Evolutionary conservation across 2,888 invertebrate species (phyloP).

Genomic region (Drosophila mimetica): DNA sequence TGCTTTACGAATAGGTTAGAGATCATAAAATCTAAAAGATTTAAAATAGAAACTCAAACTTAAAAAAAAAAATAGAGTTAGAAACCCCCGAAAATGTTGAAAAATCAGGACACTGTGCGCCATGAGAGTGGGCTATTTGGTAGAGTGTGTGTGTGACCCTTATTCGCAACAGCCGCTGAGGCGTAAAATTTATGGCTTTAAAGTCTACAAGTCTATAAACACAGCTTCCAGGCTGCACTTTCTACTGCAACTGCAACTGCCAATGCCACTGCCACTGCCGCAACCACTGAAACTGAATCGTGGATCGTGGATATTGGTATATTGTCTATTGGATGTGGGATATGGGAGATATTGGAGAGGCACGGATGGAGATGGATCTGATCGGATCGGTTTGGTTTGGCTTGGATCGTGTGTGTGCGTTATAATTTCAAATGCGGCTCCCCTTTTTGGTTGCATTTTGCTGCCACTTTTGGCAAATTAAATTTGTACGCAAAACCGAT

Average conservation of each 20-base stretch:
- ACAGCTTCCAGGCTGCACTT: conserved; percentile 78
- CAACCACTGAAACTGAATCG: conserved; percentile 29
- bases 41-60: too few species aligned
- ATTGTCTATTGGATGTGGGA: conserved; percentile 1
- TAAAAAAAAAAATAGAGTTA: neutral
- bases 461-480: conserved; percentile 81
- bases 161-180: conserved; percentile 77
- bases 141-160: conserved; percentile 62
- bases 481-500: conserved; percentile 80
- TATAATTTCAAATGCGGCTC: conserved; percentile 75
- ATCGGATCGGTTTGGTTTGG: conserved; percentile 3
- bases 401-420: conserved; percentile 57
- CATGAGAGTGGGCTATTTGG: conserved; percentile 29
- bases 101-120: conserved; percentile 5
- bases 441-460: conserved; percentile 76
- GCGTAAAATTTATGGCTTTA: conserved; percentile 81
- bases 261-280: conserved; percentile 22
- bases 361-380: conserved; percentile 8
- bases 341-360: conserved; percentile 1
- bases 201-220: conserved; percentile 78
- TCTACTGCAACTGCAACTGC: conserved; percentile 62
- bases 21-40: too few species aligned
- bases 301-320: conserved; percentile 41
- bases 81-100: neutral
- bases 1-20: too few species aligned